These are phyloP conservation scores for Microctenopoma steveboyesi DNA, from an alignment of 2,797 vertebrate genomes.

Conservation along the genomic window DNA sequence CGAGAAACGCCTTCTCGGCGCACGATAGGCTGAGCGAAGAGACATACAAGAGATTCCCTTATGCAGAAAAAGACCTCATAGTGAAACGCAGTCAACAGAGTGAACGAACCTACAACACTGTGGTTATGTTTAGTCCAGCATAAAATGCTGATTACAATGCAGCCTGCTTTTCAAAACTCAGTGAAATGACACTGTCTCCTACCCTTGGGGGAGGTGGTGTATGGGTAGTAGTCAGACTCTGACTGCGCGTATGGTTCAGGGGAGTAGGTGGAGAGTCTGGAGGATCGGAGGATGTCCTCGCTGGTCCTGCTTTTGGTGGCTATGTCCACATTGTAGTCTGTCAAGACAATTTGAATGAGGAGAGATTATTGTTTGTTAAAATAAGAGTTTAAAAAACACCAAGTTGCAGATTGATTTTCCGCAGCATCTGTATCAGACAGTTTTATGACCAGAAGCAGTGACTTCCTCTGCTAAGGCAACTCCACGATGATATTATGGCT, in stretches of 20 bases:
- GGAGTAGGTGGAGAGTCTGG: slow-evolving; percentile 93
- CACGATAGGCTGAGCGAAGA: slow-evolving; percentile 79
- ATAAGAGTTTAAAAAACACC: no score
- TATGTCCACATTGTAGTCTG: slow-evolving; percentile 77
- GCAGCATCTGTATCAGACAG: no score
- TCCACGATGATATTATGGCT: no score
- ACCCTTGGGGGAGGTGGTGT: slow-evolving; percentile 92
- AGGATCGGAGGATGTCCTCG: slow-evolving; percentile 93
- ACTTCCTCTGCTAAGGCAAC: no score
- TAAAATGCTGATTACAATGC: not conserved
- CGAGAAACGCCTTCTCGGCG: slow-evolving; percentile 88
- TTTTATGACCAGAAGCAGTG: no score
- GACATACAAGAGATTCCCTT: slow-evolving; percentile 59
- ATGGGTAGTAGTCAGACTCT: slow-evolving; percentile 91
- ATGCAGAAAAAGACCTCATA: slow-evolving; percentile 31
- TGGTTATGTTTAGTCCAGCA: slow-evolving; percentile 11
- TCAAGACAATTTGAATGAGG: slow-evolving; percentile 3
- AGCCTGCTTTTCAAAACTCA: not conserved
- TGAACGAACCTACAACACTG: slow-evolving; percentile 47
- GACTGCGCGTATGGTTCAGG: slow-evolving; percentile 92
- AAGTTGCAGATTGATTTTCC: no score
- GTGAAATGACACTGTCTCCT: slow-evolving; percentile 29
- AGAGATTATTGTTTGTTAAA: not conserved
- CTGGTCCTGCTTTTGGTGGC: slow-evolving; percentile 97
- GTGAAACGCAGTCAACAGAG: slow-evolving; percentile 20